phyloP scores from a whole-genome alignment of 1,140 invertebrate species.

The Psix sp. region DNA sequence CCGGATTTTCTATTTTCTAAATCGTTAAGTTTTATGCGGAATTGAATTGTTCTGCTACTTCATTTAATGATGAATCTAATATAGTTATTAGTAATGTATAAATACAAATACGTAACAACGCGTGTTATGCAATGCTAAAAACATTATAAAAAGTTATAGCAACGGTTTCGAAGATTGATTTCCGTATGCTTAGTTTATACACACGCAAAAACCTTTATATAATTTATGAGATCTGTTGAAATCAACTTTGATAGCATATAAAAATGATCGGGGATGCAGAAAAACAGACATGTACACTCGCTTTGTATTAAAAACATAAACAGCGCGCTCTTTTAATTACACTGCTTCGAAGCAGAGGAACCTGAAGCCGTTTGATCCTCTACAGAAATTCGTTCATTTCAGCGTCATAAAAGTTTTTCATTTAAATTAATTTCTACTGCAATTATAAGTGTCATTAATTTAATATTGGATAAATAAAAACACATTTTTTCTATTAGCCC shows the following conservation, averaged over 20 bases:
- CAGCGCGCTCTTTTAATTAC: conserved; percentile 42
- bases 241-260: conserved; percentile 44
- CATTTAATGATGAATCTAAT: conserved; percentile 22
- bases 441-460: neutral
- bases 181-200: conserved; percentile 27
- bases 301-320: conserved; percentile 30
- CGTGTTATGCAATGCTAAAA: conserved; percentile 34
- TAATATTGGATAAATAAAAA: neutral
- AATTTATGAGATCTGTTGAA: conserved; percentile 49
- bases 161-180: conserved; percentile 30
- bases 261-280: conserved; percentile 38
- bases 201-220: conserved; percentile 41
- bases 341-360: conserved; percentile 58
- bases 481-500: neutral
- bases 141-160: conserved; percentile 43
- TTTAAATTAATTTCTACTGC: neutral
- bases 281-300: conserved; percentile 22
- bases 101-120: conserved; percentile 28
- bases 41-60: conserved; percentile 4
- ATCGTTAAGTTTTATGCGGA: conserved; percentile 11
- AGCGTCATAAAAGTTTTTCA: conserved; percentile 13
- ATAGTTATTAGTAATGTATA: conserved; percentile 22
- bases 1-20: conserved; percentile 17
- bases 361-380: conserved; percentile 50
- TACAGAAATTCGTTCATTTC: conserved; percentile 13